Evolutionary conservation across 2,888 invertebrate genomes (phyloP).

Genomic region (Lepetodrilus schrolli): DNA sequence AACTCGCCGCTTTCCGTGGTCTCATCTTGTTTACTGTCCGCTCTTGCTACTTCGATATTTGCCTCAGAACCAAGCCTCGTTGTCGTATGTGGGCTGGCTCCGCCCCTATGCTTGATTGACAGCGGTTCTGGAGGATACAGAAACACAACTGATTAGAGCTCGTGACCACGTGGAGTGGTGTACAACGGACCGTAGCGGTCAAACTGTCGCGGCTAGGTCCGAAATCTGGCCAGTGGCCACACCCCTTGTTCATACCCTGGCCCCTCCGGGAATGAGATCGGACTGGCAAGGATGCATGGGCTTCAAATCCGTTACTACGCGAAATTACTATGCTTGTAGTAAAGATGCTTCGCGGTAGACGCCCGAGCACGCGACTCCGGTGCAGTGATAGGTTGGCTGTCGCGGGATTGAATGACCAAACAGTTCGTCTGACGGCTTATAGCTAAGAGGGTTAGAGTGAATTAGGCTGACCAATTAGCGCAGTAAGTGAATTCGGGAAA

Average conservation of each 20-base stretch:
- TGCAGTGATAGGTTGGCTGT: slow-evolving; percentile 28
- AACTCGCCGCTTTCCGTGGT: slow-evolving; percentile 56
- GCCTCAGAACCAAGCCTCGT: slow-evolving; percentile 54
- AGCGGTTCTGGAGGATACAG: slow-evolving; percentile 20
- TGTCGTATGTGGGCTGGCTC: slow-evolving; percentile 48
- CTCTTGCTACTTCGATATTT: slow-evolving; percentile 40
- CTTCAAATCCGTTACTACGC: slow-evolving; percentile 2
- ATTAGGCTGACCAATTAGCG: slow-evolving; percentile 32
- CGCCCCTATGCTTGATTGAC: slow-evolving; percentile 64
- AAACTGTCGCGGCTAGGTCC: background rate
- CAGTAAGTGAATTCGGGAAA: slow-evolving; percentile 3
- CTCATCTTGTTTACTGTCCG: slow-evolving; percentile 59
- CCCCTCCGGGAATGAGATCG: background rate
- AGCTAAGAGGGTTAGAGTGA: background rate
- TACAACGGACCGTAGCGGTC: slow-evolving; percentile 16
- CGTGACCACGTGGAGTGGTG: slow-evolving; percentile 24
- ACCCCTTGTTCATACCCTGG: background rate
- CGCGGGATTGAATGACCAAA: slow-evolving; percentile 24
- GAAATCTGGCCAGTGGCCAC: slow-evolving; percentile 12
- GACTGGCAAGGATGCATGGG: background rate
- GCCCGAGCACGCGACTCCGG: slow-evolving; percentile 26
- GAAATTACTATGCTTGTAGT: slow-evolving; percentile 25
- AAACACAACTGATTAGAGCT: slow-evolving; percentile 24
- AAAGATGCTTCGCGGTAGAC: background rate
- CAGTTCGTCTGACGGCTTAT: background rate